A percentile compares a stretch with the other conserved stretches of the same genome.
Conservation (phyloP, 2,797 vertebrate genomes). For the Margarornis squamiger region DNA sequence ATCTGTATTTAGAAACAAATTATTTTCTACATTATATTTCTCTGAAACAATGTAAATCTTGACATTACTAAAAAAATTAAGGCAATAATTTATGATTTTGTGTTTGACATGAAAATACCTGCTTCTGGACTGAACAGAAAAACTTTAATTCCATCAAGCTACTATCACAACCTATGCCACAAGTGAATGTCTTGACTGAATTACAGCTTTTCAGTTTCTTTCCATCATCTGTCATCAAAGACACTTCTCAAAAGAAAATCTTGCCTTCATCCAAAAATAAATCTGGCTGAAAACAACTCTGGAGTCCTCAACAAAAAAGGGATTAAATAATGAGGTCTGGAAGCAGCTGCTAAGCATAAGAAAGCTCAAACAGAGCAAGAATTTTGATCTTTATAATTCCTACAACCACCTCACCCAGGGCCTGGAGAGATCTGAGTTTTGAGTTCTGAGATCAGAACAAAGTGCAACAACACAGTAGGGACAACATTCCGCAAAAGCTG, state of each 20-base stretch:
- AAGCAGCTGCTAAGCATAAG: not conserved
- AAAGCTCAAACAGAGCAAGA: not conserved
- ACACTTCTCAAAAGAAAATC: not conserved
- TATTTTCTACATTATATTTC: not conserved
- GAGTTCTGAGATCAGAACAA: not conserved
- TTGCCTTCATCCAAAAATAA: not conserved
- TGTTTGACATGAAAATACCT: not conserved
- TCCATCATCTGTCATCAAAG: constrained; percentile 30
- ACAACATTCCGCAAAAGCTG: not conserved
- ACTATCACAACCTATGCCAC: not conserved
- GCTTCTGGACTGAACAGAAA: not conserved
- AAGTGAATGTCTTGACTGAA: constrained; percentile 16
- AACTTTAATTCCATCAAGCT: constrained; percentile 7
- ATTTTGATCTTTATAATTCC: not conserved
- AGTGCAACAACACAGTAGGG: not conserved
- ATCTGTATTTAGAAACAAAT: not conserved
- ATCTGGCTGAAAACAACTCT: constrained; percentile 4
- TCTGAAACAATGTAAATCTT: not conserved
- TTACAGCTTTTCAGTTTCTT: constrained; percentile 26
- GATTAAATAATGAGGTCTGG: constrained; percentile 1
- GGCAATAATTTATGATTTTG: not conserved
- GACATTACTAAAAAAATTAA: not conserved
- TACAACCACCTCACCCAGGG: not conserved
- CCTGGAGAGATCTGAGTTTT: not conserved
- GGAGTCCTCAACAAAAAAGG: not conserved